These are phyloP conservation scores for Bradysia coprophila DNA, from an alignment of 1,140 invertebrate species.

Conservation along the genomic window DNA sequence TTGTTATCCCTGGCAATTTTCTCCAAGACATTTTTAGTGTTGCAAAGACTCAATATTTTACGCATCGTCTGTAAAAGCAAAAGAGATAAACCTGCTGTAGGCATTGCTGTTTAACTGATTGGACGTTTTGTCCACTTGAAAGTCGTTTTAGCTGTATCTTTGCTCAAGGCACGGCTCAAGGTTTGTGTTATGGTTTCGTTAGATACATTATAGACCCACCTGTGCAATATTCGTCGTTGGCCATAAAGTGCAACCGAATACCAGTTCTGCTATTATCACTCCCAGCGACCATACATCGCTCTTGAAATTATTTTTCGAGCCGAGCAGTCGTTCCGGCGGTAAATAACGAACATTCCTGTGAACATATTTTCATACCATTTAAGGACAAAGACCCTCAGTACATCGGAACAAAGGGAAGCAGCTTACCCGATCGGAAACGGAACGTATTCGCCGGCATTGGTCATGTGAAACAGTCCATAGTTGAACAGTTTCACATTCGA, in stretches of 20 bases:
- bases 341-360: constrained; percentile 56
- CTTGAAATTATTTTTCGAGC: constrained; percentile 39
- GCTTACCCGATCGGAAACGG: constrained; percentile 81
- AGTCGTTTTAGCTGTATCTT: too few species aligned
- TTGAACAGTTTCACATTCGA: constrained; percentile 72
- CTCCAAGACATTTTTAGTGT: constrained; percentile 45
- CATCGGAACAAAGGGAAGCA: constrained; percentile 2
- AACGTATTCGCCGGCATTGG: constrained; percentile 40
- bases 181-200: too few species aligned
- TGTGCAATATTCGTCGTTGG: constrained; percentile 12
- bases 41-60: constrained; percentile 52
- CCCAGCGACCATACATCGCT: constrained; percentile 85
- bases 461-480: constrained; percentile 87
- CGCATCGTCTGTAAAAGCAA: constrained; percentile 52
- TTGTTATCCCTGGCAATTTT: constrained; percentile 59
- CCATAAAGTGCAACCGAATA: constrained; percentile 47
- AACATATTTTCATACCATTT: too few species aligned
- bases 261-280: constrained; percentile 64
- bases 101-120: too few species aligned
- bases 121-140: too few species aligned
- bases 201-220: too few species aligned
- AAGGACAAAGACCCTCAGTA: too few species aligned
- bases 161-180: too few species aligned
- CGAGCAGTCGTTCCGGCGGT: constrained; percentile 67
- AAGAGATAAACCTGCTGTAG: constrained; percentile 17